Base-by-base conservation (phyloP, 2,797 vertebrate genomes). In the Gobio occitaniae region DNA sequence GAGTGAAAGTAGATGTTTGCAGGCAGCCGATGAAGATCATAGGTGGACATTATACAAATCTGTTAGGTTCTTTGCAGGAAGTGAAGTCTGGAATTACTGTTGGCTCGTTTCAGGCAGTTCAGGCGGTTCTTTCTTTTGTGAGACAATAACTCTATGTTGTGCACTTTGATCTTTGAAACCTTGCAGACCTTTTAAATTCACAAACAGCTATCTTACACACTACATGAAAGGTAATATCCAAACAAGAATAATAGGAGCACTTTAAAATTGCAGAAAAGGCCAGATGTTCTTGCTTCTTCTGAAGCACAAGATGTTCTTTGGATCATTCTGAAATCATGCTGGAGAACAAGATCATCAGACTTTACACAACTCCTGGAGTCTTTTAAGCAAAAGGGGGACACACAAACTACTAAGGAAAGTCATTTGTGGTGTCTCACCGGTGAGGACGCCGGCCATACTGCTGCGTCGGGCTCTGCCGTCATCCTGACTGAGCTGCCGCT, bases 401-500 rank as follows among this genome's bases (percentile, higher is more conserved):
- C 5, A 29, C 66, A 41, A 69, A 11, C 12, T 63, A 63, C 25
- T 7, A 15, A 29, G 25, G 2, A 63, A 63, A 63, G 25, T 63
- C 0, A 63, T 69, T 41, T 41, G 16, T 4, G 19, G 4, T 3
- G 25, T 50, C 91, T 93, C 93, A 99, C 98, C 97, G 44, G 97
- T 97, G 90, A 99, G 80, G 65, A 95, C 94, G 65, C 92, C 95
- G 66, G 96, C 96, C 95, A 99, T 91, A 92, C 97, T 98, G 91
- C 97, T 96, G 88, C 96, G 96, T 2, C 96, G 95, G 59, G 95
- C 93, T 83, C 97, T 96, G 93, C 94, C 95, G 89, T 99, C 98
- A 85, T 99, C 98, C 89, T 99, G 97, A 90, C 98, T 99, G 76
- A 99, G 94, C 89, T 99, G 98, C 3, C 97, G 96, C 78, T 98